Evolutionary conservation across 2,888 invertebrate species (phyloP), one percentile per base, ranked within the genome.

Genomic region (Sminthurides aquaticus): DNA sequence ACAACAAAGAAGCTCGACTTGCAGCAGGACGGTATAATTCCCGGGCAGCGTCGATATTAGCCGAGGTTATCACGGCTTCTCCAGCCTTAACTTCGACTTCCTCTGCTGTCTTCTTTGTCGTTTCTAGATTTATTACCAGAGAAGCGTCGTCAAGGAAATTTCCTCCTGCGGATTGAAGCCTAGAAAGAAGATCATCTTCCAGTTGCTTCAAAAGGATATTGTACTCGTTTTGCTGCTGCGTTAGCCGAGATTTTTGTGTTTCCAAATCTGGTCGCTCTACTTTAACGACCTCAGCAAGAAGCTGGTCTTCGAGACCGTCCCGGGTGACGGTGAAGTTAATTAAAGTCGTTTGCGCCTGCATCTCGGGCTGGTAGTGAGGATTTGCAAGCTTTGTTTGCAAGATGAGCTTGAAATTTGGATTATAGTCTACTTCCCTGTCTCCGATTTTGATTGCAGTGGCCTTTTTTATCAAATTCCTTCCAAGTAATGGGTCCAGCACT

Each of bases 361-460:
- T 92, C 82, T 97, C 97, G 1, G 97, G 97, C 78, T 96, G 94
- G 79, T 96, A 97, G 81, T 96, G 96, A 15, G 96, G 97, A 82
- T 96, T 97, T 1, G 95, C 95, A 74, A 97, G 79, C 81, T 97
- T 97, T 0, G 96, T 95, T 76, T 97, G 96, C 24, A 97, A 80
- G 71, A 96, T 89, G 2, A 97, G 81, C 49, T 90, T 86, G 78
- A 97, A 97, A 65, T 82, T 84, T 2, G 87, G 81, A 80, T 93
- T 91, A 78, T 93, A 96, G 78, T 97, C 96, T 18, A 97, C 87
- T 81, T 97, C 96, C 79, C 95, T 95, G 79, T 96, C 96, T 0
- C 96, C 96, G 75, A 97, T 90, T 82, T 93, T 96, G 62, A 97
- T 91, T 2, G 94, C 95, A 67, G 65, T 71, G 62, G 70, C 73